Conservation (phyloP, 2,888 invertebrate species). For the Camponotus fellah region DNA sequence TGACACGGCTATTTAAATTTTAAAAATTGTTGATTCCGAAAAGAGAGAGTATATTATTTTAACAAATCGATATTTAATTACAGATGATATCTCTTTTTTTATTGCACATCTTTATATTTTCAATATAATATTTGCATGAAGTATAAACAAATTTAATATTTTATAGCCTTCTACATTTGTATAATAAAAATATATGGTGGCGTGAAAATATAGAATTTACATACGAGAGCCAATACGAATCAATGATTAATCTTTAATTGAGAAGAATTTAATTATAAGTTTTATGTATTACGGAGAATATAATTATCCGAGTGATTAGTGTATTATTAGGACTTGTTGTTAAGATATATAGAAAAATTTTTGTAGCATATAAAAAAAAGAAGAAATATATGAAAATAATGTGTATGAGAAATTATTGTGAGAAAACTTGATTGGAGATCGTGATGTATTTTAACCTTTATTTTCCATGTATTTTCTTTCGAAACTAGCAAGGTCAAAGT, state of each 20-base stretch:
- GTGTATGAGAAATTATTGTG: not conserved
- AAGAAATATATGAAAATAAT: not conserved
- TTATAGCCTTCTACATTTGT: not conserved
- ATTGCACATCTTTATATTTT: not conserved
- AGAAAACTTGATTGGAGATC: not conserved
- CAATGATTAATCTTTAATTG: not conserved
- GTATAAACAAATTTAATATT: not conserved
- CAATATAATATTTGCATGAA: not conserved
- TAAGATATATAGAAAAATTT: not conserved
- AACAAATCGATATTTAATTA: constrained; percentile 17
- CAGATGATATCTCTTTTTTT: not conserved
- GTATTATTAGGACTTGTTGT: not conserved
- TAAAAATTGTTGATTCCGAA: constrained; percentile 33
- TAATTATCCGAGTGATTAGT: not conserved
- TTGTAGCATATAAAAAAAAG: not conserved
- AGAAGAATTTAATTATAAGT: not conserved
- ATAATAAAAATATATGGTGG: constrained; percentile 4
- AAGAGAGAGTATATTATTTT: constrained; percentile 15
- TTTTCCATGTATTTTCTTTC: not conserved
- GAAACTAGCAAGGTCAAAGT: not conserved
- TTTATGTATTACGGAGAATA: not conserved
- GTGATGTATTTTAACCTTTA: not conserved
- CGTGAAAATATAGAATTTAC: not conserved
- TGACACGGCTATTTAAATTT: constrained; percentile 20
- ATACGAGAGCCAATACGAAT: not conserved